Conservation (phyloP, 2,113 vertebrate species). For the Glaucomys volans region DNA sequence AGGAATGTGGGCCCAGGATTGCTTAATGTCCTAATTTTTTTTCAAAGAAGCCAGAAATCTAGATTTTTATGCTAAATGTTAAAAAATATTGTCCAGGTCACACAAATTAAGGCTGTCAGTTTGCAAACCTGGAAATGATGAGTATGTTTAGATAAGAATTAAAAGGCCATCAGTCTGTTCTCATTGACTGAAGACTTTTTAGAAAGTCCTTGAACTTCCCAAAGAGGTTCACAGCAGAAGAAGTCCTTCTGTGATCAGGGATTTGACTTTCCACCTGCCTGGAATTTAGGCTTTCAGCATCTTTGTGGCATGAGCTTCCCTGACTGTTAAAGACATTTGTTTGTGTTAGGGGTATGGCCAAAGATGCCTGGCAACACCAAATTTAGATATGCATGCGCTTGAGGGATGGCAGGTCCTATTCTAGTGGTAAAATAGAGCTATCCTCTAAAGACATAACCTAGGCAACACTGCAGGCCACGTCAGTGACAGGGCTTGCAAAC, state of each 20-base stretch:
- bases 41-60: background rate
- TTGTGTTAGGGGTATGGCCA: background rate
- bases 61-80: background rate
- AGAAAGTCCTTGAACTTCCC: background rate
- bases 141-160: background rate
- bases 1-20: background rate
- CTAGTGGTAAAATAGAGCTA: background rate
- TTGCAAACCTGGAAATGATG: background rate
- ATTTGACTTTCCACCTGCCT: too few species aligned
- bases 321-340: background rate
- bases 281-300: background rate
- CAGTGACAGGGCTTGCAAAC: background rate
- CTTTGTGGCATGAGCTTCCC: background rate
- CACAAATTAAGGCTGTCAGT: background rate
- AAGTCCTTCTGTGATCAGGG: background rate
- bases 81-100: background rate
- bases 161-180: background rate
- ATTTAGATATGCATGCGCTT: background rate
- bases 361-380: background rate
- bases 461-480: background rate
- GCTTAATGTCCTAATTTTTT: background rate
- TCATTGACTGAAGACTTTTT: background rate
- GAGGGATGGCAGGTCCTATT: background rate
- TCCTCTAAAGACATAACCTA: background rate
- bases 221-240: background rate